A percentile compares a stretch with the other conserved stretches of the same genome.
Conservation (phyloP, 2,888 invertebrate species). For the Microchrysa polita region DNA sequence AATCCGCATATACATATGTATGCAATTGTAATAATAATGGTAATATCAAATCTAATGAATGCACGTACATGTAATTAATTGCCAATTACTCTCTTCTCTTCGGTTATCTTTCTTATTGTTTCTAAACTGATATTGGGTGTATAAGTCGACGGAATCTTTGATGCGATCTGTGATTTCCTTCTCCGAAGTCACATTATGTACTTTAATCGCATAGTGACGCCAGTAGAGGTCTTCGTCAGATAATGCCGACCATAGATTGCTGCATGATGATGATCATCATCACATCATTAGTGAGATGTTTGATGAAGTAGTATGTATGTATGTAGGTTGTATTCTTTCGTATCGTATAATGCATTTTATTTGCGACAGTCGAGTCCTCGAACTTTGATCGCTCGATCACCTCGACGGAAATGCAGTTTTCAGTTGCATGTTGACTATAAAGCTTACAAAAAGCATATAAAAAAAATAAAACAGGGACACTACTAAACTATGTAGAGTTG, state of each 20-base stretch:
- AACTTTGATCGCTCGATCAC: slow-evolving; percentile 31
- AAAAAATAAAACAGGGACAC: slow-evolving; percentile 10
- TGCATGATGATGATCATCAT: slow-evolving; percentile 8
- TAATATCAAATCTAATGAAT: too few species aligned
- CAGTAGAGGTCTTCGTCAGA: slow-evolving; percentile 14
- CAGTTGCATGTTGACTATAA: neutral
- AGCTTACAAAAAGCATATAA: neutral
- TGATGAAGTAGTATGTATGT: too few species aligned
- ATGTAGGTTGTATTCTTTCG: too few species aligned
- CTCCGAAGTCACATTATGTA: neutral
- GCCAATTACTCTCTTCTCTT: neutral
- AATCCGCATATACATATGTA: too few species aligned
- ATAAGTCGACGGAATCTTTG: neutral
- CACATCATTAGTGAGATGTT: slow-evolving; percentile 26
- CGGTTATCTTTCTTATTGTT: slow-evolving; percentile 4
- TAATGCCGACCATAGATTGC: neutral
- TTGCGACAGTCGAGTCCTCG: slow-evolving; percentile 16
- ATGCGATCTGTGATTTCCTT: slow-evolving; percentile 14
- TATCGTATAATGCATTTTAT: too few species aligned
- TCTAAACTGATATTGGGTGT: neutral
- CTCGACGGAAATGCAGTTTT: slow-evolving; percentile 36
- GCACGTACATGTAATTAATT: neutral
- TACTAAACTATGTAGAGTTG: neutral
- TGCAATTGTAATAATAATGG: too few species aligned
- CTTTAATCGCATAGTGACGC: slow-evolving; percentile 3